Evolutionary conservation across 1,140 invertebrate species (phyloP), one percentile per base, ranked within the genome.

Genomic region (Drosophila arizonae): DNA sequence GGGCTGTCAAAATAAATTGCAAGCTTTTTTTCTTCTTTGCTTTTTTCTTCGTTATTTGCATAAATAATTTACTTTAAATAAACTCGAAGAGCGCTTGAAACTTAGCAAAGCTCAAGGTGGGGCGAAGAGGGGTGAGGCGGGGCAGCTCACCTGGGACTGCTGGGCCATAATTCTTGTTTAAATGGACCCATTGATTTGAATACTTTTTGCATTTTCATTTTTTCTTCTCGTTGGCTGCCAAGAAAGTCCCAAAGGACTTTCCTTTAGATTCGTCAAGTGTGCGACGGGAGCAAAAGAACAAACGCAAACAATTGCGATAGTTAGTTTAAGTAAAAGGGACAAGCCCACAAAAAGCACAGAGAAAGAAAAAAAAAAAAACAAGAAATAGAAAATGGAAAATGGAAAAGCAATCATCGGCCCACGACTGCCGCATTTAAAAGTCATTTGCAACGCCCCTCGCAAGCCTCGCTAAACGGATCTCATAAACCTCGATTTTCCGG

Each of bases 11-110:
- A 86, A 87, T 87, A 86, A 86, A 86, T 86, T 79, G 82, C 82
- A 74, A 87, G 72, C 76, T 48, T 78, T 65, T 75, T 81, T 73
- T 41, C n/a, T 17, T 17, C 15, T 45, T 45, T 45, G 5, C 43
- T n/a, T 45, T n/a, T 13, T 13, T 41, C 11, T 43, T 68, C 39
- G 45, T 50, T 85, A 87, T 86, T 86, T 86, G 82, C 82, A 87
- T 87, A 87, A 86, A 87, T 87, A 86, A 86, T 86, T 86, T 87
- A 87, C 76, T 86, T 87, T 87, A 86, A 87, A 86, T 77, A 73
- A 86, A 86, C 76, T 82, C 69, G 69, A 57, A 72, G 52, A 84
- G 76, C 45, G 55, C 70, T 64, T 68, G 43, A 77, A 79, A 67
- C 71, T 70, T 75, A 26, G 50, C 50, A 67, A 52, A 58, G 41